Evolutionary conservation across 2,113 vertebrate genomes (phyloP).

Genomic region (Xiphias gladius): DNA sequence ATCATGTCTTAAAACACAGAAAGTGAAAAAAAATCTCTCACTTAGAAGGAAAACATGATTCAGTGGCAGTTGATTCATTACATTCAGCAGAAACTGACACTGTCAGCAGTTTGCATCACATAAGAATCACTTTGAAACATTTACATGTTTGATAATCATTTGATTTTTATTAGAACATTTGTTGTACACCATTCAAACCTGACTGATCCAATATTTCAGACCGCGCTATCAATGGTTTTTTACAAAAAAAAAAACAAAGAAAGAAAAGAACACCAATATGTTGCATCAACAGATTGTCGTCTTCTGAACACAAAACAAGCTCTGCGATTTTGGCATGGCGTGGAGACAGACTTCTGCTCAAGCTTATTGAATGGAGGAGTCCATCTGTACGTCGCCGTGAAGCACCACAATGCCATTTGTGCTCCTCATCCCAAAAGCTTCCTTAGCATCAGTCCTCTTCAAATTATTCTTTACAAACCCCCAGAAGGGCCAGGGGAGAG

Average conservation of each 20-base stretch:
- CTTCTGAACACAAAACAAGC: constrained; percentile 77
- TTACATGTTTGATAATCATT: constrained; percentile 20
- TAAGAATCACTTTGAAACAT: constrained; percentile 4
- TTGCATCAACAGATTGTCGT: constrained; percentile 75
- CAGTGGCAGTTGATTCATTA: not conserved
- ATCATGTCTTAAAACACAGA: not conserved
- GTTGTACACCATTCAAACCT: constrained; percentile 30
- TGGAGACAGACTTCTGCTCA: constrained; percentile 75
- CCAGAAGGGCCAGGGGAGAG: constrained; percentile 65
- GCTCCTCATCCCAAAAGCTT: constrained; percentile 77
- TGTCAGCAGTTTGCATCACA: not conserved
- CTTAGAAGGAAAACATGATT: not conserved
- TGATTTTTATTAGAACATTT: constrained; percentile 36
- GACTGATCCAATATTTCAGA: constrained; percentile 26
- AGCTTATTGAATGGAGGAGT: constrained; percentile 80
- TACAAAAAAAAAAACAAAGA: not conserved
- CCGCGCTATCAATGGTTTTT: constrained; percentile 12
- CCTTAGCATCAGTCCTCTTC: constrained; percentile 78
- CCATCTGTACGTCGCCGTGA: constrained; percentile 76
- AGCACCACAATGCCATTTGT: constrained; percentile 75
- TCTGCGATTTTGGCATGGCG: constrained; percentile 65
- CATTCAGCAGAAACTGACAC: not conserved
- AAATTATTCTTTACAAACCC: constrained; percentile 90
- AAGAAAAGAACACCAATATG: constrained; percentile 62
- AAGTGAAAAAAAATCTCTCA: not conserved